Evolutionary conservation across 2,113 vertebrate species (phyloP), one percentile per base, ranked within the genome.

Genomic region (Psilopogon haemacephalus): DNA sequence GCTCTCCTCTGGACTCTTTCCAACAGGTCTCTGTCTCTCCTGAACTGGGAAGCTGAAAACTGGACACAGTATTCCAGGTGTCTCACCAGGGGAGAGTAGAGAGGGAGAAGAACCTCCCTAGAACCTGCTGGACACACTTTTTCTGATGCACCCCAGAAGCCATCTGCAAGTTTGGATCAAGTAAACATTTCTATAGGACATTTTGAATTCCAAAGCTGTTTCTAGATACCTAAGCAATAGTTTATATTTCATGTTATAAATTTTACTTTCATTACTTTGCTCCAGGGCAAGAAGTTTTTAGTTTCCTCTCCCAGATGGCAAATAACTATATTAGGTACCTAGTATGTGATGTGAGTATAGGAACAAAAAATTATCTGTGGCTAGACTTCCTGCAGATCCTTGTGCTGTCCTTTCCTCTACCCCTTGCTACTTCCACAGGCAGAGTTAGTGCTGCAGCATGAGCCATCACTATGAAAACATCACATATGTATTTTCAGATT

Each of bases 141-240:
- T n/a, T n/a, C n/a, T n/a, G n/a, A n/a, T n/a, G n/a, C n/a, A n/a
- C n/a, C n/a, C n/a, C n/a, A n/a, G n/a, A n/a, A n/a, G n/a, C n/a
- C n/a, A n/a, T n/a, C 44, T 67, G 14, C 1, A 9, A 70, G 86
- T 91, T 94, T 91, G 28, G 26, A 90, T 88, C 46, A 67, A 83
- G 30, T 76, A 59, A 50, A 83, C 42, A 73, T 85, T 89, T 94
- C 78, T 83, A 64, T 76, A 52, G 67, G 37, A 70, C 32, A 55
- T 88, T 89, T 32, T 35, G 19, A 63, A 40, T 85, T 85, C 68
- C 82, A 94, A 68, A 84, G 35, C 13, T 86, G 11, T 83, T 91
- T 86, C 83, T 84, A 84, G 75, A 38, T 81, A 77, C 33, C 32
- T 85, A 62, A 87, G 63, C 24, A 70, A 89, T 88, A 80, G 88